These are phyloP conservation scores for Gambusia affinis DNA, from an alignment of 2,113 vertebrate genomes.

Conservation along the genomic window DNA sequence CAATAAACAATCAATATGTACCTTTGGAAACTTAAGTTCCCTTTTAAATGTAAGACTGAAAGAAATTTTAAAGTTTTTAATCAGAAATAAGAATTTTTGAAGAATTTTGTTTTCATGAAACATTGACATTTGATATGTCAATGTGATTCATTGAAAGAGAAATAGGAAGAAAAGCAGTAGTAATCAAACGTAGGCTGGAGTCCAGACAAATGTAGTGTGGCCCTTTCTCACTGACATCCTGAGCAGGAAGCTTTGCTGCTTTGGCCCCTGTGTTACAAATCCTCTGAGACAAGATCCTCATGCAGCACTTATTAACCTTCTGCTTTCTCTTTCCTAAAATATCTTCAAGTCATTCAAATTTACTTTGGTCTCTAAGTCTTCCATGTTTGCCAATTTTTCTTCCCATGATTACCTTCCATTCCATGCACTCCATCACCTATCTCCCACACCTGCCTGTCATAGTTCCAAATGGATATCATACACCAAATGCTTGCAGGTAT, in stretches of 20 bases:
- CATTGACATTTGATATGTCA: slow-evolving; percentile 21
- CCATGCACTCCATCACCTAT: slow-evolving; percentile 30
- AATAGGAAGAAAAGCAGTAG: slow-evolving; percentile 49
- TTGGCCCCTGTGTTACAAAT: slow-evolving; percentile 46
- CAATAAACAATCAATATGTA: neutral
- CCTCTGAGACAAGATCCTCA: slow-evolving; percentile 58
- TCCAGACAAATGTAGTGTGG: slow-evolving; percentile 74
- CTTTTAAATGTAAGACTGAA: neutral
- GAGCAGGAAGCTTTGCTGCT: slow-evolving; percentile 74
- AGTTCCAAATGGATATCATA: slow-evolving; percentile 47
- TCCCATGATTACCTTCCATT: slow-evolving; percentile 29
- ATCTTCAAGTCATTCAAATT: slow-evolving; percentile 20
- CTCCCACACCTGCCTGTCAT: slow-evolving; percentile 70
- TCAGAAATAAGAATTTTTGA: neutral
- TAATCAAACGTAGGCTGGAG: slow-evolving; percentile 65
- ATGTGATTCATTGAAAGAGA: slow-evolving; percentile 7
- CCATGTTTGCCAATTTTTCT: slow-evolving; percentile 15
- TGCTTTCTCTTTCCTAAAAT: slow-evolving; percentile 17
- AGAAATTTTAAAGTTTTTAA: neutral
- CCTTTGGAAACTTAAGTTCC: neutral
- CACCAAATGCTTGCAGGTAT: slow-evolving; percentile 60
- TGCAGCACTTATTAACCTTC: slow-evolving; percentile 59
- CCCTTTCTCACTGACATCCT: slow-evolving; percentile 78
- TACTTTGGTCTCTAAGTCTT: neutral
- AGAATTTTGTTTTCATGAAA: slow-evolving; percentile 28